Base-by-base conservation (phyloP, 2,113 vertebrate species). In the Perca fluviatilis region DNA sequence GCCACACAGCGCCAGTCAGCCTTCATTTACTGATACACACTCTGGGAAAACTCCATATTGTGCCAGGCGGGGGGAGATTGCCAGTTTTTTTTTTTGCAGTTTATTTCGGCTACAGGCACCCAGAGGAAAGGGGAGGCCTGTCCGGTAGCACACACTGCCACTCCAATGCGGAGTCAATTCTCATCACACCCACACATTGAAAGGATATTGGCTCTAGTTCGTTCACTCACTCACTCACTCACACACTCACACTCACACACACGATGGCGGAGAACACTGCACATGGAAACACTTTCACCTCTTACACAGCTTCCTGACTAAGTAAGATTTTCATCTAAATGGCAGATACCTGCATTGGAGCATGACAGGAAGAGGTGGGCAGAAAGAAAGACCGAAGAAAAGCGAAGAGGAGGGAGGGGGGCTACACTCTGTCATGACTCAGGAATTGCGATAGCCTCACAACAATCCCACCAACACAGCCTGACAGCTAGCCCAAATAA, bases 401-500 rank as follows among this genome's bases (percentile, higher is more conserved):
- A 70, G 8, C 15, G 1, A 64, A 1, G 36, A 23, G 25, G 53
- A 40, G 49, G n/a, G 47, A 1, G 53, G 27, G 67, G 74, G 79
- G 66, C 68, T 11, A 2, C 25, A 10, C 47, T 40, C 58, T 13
- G 75, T 56, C 85, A 60, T 92, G 90, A 93, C 85, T 91, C 85
- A 85, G 88, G 79, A 72, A 83, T 61, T 76, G 75, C 25, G 23
- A 83, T 77, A 66, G 85, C 82, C 74, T 89, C 86, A 82, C 88
- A 83, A 89, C 85, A 83, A 89, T 80, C 84, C 82, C 62, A 83
- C 84, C 85, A 81, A 86, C 77, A 71, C 82, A 66, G 86, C 51
- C 85, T 82, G 91, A 92, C 86, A 88, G 88, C 85, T 30, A 68
- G 87, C 81, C 86, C 89, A 90, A 89, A 92, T 92, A 91, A 91